Base-by-base conservation (phyloP, 2,888 invertebrate species). In the Rhogogaster chlorosoma region DNA sequence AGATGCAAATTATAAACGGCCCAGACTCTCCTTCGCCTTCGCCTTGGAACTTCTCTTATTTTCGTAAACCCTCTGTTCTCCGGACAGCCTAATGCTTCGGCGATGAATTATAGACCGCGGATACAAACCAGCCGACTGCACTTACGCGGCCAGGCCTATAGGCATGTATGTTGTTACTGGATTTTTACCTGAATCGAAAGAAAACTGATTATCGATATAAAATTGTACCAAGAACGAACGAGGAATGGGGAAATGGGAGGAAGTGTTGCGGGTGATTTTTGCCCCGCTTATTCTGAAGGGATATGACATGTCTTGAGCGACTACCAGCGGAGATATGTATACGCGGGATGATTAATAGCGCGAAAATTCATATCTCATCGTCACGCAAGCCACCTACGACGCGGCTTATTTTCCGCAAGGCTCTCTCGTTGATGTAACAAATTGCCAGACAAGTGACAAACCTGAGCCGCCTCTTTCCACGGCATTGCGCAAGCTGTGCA, bases 371-470 rank as follows among this genome's bases (percentile, higher is more conserved):
- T 57, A 61, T 61, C 57, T 80, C 57, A 80, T 80, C 80, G 80
- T 80, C 80, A 36, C 57, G 61, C 36, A 80, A 80, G 80, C 80
- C 38, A 38, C 80, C 80, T 57, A 61, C 80, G 80, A 61, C 57
- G 80, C 22, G 80, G 80, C 80, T 83, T 83, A 83, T 83, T 83
- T 83, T 83, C 80, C 80, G 80, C 80, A 80, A 80, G 57, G 38
- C 80, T 80, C 80, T 57, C 61, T 83, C 83, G 83, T 83, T 83
- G 70, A 57, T 67, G 91, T 92, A 93, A 93, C 93, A 93, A 93
- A 93, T 93, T 91, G 93, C 92, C 92, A 92, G 92, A 92, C 93
- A 92, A 93, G 92, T 92, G 93, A 92, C 91, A 92, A 92, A 83
- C 83, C 83, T 70, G 83, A 26, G 67, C 38, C 80, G 57, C 38